These are phyloP conservation scores for Herpailurus yagouaroundi DNA, from an alignment of 2,113 vertebrate species.

Conservation along the genomic window DNA sequence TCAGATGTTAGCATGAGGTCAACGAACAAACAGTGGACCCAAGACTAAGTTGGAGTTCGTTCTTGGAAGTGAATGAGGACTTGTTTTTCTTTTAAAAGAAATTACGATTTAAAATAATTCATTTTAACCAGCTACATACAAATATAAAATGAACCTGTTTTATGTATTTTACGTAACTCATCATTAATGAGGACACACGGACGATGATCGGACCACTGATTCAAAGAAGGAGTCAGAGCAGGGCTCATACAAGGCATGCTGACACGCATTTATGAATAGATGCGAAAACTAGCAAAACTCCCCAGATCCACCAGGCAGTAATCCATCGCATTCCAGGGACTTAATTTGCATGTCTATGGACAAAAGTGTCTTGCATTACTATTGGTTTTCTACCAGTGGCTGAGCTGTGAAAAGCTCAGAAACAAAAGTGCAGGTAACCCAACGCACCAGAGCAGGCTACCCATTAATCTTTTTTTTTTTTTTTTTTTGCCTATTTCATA, in stretches of 20 bases:
- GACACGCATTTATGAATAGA: background rate
- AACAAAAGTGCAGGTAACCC: background rate
- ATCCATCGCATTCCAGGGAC: slow-evolving; percentile 24
- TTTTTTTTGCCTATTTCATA: background rate
- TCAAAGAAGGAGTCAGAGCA: background rate
- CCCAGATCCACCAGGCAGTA: background rate
- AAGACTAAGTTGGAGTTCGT: background rate
- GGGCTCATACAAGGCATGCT: background rate
- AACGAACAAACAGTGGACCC: background rate
- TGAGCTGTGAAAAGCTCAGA: background rate
- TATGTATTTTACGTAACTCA: background rate
- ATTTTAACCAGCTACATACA: background rate
- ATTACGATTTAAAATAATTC: background rate
- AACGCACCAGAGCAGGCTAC: accelerated
- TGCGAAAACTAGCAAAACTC: background rate
- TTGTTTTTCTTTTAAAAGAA: background rate
- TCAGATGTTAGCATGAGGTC: background rate
- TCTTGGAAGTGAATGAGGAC: background rate
- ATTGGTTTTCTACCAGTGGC: background rate
- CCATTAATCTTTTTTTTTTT: background rate
- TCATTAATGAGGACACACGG: background rate
- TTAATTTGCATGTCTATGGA: background rate
- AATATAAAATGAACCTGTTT: background rate
- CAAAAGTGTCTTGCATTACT: background rate
- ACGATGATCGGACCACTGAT: background rate